Percentiles rank a stretch among this genome's conserved stretches.
Conservation (phyloP, 2,888 invertebrate species). For the Xestia c-nigrum region DNA sequence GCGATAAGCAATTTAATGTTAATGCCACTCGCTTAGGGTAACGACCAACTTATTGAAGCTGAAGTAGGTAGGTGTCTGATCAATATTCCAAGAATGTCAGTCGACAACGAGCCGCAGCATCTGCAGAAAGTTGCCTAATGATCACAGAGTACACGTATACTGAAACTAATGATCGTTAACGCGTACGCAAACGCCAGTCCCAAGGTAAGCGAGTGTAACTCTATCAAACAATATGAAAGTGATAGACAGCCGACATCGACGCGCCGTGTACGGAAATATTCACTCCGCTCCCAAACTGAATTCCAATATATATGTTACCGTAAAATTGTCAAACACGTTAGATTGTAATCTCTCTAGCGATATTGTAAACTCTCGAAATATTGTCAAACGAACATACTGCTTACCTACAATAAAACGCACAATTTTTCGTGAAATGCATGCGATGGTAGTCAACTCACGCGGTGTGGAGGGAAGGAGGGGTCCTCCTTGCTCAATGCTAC, state of each 20-base stretch:
- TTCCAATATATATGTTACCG: slow-evolving; percentile 64
- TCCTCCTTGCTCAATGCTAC: too few relatives aligned
- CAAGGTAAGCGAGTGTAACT: slow-evolving; percentile 60
- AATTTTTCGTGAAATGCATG: too few relatives aligned
- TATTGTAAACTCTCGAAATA: too few relatives aligned
- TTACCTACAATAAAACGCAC: too few relatives aligned
- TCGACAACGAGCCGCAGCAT: slow-evolving; percentile 40
- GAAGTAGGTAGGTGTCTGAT: slow-evolving; percentile 31
- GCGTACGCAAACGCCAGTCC: slow-evolving; percentile 56
- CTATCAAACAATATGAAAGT: slow-evolving; percentile 70
- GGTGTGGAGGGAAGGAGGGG: too few relatives aligned
- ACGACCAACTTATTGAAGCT: slow-evolving; percentile 30
- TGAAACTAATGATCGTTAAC: slow-evolving; percentile 61
- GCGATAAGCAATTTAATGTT: slow-evolving; percentile 48
- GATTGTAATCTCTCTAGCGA: too few relatives aligned
- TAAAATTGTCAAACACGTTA: too few relatives aligned
- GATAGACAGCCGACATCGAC: slow-evolving; percentile 71
- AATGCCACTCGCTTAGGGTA: slow-evolving; percentile 46
- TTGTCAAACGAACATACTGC: too few relatives aligned
- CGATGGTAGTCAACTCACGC: too few relatives aligned
- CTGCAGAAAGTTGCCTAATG: slow-evolving; percentile 61
- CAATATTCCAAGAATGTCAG: slow-evolving; percentile 51
- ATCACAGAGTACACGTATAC: slow-evolving; percentile 25
- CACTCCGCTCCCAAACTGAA: slow-evolving; percentile 71
- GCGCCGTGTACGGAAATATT: slow-evolving; percentile 67